Evolutionary conservation across 2,797 vertebrate species (phyloP).

Genomic region (Botia almorhae): DNA sequence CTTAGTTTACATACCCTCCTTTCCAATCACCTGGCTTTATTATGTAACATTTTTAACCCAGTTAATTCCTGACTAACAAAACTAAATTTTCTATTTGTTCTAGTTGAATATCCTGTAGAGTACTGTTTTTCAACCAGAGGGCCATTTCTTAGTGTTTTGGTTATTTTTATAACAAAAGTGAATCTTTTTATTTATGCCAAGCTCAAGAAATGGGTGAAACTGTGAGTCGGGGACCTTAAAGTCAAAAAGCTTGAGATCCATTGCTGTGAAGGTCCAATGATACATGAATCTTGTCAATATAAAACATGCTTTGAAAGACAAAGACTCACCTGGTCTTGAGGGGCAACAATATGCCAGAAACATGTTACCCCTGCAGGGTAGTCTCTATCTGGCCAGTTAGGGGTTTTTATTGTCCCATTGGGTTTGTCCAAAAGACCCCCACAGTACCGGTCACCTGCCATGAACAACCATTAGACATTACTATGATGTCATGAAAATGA

Average conservation of each 20-base stretch:
- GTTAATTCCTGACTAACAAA: neutral
- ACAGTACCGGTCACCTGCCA: slow-evolving; percentile 83
- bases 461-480: neutral
- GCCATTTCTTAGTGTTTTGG: too few species aligned
- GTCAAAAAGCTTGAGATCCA: too few species aligned
- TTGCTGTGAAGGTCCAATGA: neutral
- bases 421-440: slow-evolving; percentile 84
- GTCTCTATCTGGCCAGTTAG: slow-evolving; percentile 87
- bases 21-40: neutral
- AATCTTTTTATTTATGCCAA: too few species aligned
- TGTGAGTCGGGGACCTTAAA: too few species aligned
- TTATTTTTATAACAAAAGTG: too few species aligned
- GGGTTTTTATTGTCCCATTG: slow-evolving; percentile 82
- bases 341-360: slow-evolving; percentile 85
- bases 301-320: slow-evolving; percentile 1
- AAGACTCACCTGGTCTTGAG: slow-evolving; percentile 81
- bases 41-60: neutral
- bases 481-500: neutral
- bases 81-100: neutral
- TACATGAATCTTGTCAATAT: neutral
- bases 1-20: neutral
- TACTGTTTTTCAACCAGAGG: too few species aligned
- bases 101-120: too few species aligned
- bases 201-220: too few species aligned
- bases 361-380: slow-evolving; percentile 86